These are phyloP conservation scores for Hydrochoerus hydrochaeris DNA, from an alignment of 2,113 vertebrate genomes.

Conservation along the genomic window DNA sequence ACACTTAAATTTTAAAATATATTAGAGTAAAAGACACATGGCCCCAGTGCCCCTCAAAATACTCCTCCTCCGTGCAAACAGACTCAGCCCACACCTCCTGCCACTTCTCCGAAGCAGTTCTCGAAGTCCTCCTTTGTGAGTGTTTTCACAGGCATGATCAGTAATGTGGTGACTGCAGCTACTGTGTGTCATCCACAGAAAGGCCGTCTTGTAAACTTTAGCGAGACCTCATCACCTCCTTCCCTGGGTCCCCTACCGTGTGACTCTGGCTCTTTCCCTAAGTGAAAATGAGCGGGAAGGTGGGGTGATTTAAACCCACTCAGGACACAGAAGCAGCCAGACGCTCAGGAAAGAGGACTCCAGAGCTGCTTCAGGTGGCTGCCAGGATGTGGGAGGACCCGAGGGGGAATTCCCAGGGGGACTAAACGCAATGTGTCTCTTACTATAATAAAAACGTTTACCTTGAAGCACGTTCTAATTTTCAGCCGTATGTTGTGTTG, in stretches of 20 bases:
- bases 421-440: neutral
- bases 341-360: neutral
- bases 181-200: too few relatives aligned
- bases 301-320: neutral
- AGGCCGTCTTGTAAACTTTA: too few relatives aligned
- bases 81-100: neutral
- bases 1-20: neutral
- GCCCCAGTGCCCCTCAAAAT: neutral
- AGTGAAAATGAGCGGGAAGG: neutral
- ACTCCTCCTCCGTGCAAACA: neutral
- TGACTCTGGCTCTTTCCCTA: neutral
- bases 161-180: neutral
- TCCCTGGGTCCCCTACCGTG: neutral
- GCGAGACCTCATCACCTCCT: neutral
- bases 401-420: neutral
- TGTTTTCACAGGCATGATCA: neutral
- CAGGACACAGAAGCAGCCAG: neutral
- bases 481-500: too few relatives aligned
- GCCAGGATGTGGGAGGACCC: neutral
- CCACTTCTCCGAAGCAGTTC: neutral
- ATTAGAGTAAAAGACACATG: neutral
- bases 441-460: neutral
- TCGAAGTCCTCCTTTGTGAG: neutral
- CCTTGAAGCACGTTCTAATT: neutral
- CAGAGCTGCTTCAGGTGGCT: neutral